Conservation (phyloP, 2,797 vertebrate species). For the Scyliorhinus canicula region DNA sequence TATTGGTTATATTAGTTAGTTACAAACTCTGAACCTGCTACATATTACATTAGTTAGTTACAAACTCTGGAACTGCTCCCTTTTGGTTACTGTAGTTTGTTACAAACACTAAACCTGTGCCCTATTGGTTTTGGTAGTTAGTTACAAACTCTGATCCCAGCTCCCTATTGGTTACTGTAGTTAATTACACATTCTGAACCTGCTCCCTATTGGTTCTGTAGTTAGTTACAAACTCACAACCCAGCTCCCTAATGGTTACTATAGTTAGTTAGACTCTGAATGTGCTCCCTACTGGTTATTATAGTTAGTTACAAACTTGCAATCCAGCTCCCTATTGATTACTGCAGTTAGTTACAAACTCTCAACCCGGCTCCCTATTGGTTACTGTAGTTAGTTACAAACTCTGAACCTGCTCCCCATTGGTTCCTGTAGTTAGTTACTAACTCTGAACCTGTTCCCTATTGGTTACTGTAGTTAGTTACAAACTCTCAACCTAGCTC, state of each 20-base stretch:
- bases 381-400: background rate
- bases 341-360: background rate
- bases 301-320: background rate
- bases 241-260: background rate
- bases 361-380: background rate
- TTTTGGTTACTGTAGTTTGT: background rate
- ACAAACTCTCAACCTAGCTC: background rate
- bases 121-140: no score
- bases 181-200: background rate
- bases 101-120: background rate
- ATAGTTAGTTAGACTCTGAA: background rate
- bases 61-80: background rate
- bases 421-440: background rate
- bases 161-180: background rate
- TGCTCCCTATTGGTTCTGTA: background rate
- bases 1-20: background rate
- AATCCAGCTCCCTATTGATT: background rate
- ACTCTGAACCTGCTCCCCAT: background rate
- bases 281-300: background rate
- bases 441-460: background rate
- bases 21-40: background rate
- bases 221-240: background rate
- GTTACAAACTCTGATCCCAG: background rate
- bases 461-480: background rate
- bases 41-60: background rate